Evolutionary conservation across 2,113 vertebrate species (phyloP), one percentile per base, ranked within the genome.

Genomic region (Motacilla alba): DNA sequence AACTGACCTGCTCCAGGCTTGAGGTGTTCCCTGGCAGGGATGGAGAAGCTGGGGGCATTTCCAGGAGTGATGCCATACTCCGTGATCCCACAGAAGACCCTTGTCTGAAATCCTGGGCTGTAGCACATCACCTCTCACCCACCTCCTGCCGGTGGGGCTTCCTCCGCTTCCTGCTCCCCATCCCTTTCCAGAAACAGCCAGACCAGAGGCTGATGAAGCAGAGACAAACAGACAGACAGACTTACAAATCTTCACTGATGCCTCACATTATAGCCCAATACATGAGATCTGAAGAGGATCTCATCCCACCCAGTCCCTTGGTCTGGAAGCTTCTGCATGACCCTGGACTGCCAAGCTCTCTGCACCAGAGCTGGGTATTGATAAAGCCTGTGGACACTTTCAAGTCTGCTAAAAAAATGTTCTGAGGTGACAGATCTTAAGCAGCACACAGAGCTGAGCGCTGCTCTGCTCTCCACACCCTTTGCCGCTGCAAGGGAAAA

Each of bases 331-430:
- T 95, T 85, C 80, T 1, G 1, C 62, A 75, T 0, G 2, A 47
- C 44, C 76, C 20, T 9, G 52, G 30, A 30, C 62, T 70, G 80
- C 82, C 74, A 63, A 75, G 49, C 21, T 68, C 72, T 74, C 67
- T 55, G 50, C 60, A 15, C 20, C 55, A 67, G 50, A 81, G 74
- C 49, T 47, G 56, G 18, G 52, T n/a, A 22, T 26, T 44, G 60
- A 91, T 95, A 83, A 68, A 90, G 43, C 70, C 75, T 75, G 55
- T 13, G 73, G 95, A 94, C 66, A 73, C 87, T 91, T 93, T 81
- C 77, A 90, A 91, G 84, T 93, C 96, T 97, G 95, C 75, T 84
- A 52, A 79, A 96, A 97, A 96, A 93, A 86, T 97, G 94, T 96
- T 95, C 67, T 0, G 78, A 95, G 95, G 96, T 97, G 96, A 95